Evolutionary conservation across 1,140 invertebrate genomes (phyloP).

Genomic region (Hesperophylax magnus): DNA sequence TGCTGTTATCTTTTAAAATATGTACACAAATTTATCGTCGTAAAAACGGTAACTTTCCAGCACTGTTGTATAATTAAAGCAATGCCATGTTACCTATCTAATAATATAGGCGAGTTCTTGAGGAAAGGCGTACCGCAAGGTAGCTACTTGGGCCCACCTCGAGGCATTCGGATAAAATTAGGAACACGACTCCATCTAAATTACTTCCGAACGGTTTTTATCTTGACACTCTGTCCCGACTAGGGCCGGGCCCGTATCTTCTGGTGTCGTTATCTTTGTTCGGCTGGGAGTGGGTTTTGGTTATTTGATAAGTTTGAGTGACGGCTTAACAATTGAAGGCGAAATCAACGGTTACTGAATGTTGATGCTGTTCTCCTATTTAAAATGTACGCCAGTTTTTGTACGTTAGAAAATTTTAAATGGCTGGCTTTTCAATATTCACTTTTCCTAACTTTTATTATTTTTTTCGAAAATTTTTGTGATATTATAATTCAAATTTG

Average conservation of each 20-base stretch:
- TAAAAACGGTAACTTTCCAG: too few species aligned
- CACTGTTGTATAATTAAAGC: too few species aligned
- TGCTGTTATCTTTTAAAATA: too few species aligned
- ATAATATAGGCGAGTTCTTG: too few species aligned
- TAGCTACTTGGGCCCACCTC: not conserved
- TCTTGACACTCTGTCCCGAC: conserved; percentile 28
- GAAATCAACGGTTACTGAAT: not conserved
- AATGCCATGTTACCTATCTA: too few species aligned
- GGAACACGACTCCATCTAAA: conserved; percentile 26
- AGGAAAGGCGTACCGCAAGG: too few species aligned
- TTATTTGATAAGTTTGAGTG: conserved; percentile 26
- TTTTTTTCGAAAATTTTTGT: too few species aligned
- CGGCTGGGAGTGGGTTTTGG: conserved; percentile 8
- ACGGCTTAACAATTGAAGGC: not conserved
- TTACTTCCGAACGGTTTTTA: conserved; percentile 39
- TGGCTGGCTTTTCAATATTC: too few species aligned
- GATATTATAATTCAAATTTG: too few species aligned
- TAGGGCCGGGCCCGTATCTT: not conserved
- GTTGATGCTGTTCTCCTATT: not conserved
- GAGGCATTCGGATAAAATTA: conserved; percentile 14
- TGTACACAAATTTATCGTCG: too few species aligned
- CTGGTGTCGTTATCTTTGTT: conserved; percentile 1
- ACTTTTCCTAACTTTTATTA: too few species aligned
- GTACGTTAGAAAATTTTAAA: not conserved
- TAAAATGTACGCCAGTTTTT: not conserved